Percentiles rank a stretch among this genome's conserved stretches.
Evolutionary conservation across 2,797 vertebrate species (phyloP).

Genomic region (Ptychobarbus kaznakovi): DNA sequence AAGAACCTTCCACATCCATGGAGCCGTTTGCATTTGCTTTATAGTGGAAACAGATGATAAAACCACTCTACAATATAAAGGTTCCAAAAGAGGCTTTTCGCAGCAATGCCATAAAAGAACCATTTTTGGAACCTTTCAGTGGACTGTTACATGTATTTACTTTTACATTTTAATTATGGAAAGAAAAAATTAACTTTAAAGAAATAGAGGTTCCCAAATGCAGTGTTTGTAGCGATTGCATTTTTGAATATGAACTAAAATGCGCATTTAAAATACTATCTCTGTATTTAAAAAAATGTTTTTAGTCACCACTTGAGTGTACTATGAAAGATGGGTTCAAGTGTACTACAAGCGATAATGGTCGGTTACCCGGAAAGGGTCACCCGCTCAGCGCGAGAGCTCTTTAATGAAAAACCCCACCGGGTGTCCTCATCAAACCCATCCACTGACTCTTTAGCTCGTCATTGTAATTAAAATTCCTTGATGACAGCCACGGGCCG

Average conservation of each 20-base stretch:
- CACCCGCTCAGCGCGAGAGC: constrained; percentile 7
- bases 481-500: constrained; percentile 26
- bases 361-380: constrained; percentile 46
- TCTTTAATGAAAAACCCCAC: constrained; percentile 45
- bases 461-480: constrained; percentile 35
- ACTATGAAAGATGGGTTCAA: background rate
- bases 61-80: background rate
- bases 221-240: background rate
- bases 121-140: background rate
- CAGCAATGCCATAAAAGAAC: background rate
- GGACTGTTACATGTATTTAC: background rate
- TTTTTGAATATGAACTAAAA: background rate
- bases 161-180: background rate
- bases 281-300: too few species aligned
- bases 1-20: background rate
- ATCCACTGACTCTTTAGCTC: constrained; percentile 36
- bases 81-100: background rate
- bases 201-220: too few species aligned
- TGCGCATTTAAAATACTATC: background rate
- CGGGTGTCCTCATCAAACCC: constrained; percentile 48
- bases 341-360: constrained; percentile 17
- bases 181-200: background rate
- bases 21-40: background rate
- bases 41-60: background rate
- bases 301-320: background rate